A percentile compares a stretch with the other conserved stretches of the same genome.
Evolutionary conservation across 2,888 invertebrate species (phyloP).

Genomic region (Caradrina clavipalpis): DNA sequence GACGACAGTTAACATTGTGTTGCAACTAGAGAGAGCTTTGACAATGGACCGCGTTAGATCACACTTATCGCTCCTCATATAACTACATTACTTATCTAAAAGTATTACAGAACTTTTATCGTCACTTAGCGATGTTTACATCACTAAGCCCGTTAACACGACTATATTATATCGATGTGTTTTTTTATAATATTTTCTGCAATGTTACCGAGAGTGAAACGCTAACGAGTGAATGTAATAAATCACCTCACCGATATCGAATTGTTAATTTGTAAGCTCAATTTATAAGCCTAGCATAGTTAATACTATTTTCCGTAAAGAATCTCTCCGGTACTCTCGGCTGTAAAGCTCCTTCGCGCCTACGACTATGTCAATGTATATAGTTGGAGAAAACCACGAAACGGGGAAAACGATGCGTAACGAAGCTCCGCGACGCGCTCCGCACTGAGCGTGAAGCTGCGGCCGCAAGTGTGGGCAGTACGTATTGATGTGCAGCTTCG

Average conservation of each 20-base stretch:
- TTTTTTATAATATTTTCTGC: constrained; percentile 16
- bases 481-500: constrained; percentile 22
- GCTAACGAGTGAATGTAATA: constrained; percentile 40
- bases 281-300: constrained; percentile 10
- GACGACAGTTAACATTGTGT: constrained; percentile 49
- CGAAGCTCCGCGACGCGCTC: constrained; percentile 25
- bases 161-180: constrained; percentile 24
- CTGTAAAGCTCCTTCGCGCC: constrained; percentile 16
- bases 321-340: constrained; percentile 12
- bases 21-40: constrained; percentile 64
- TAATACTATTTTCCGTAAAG: constrained; percentile 9
- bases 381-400: constrained; percentile 52
- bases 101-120: constrained; percentile 56
- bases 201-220: constrained; percentile 13
- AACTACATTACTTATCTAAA: constrained; percentile 44
- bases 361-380: constrained; percentile 29
- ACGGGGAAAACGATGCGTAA: constrained; percentile 40
- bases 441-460: constrained; percentile 18
- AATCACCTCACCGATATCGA: constrained; percentile 7
- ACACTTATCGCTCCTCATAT: constrained; percentile 41
- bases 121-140: constrained; percentile 57
- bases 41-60: constrained; percentile 61
- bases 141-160: constrained; percentile 32
- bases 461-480: constrained; percentile 19
- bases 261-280: constrained; percentile 41